phyloP scores from a whole-genome alignment of 2,888 invertebrate species.

The Synergus itoensis region DNA sequence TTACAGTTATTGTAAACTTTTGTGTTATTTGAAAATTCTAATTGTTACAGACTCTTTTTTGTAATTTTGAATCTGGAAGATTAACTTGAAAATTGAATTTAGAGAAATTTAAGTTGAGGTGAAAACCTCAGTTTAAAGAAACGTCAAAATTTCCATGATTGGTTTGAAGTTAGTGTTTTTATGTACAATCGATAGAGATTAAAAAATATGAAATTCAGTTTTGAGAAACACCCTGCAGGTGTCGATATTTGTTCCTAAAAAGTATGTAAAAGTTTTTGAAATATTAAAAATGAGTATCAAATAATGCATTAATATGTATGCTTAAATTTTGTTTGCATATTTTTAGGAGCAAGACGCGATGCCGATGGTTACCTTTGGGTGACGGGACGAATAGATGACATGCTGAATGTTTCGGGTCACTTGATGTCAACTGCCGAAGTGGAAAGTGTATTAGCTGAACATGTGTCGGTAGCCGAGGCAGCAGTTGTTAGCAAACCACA shows the following conservation, averaged over 20 bases:
- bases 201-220: neutral
- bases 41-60: neutral
- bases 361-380: slow-evolving; percentile 97
- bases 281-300: neutral
- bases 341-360: slow-evolving; percentile 91
- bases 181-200: neutral
- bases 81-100: neutral
- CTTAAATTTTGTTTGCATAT: slow-evolving; percentile 31
- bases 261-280: neutral
- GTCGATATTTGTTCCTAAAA: no score
- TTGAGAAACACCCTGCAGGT: no score
- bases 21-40: neutral
- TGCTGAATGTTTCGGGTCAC: slow-evolving; percentile 99
- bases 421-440: slow-evolving; percentile 98
- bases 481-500: slow-evolving; percentile 98
- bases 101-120: neutral
- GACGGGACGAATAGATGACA: slow-evolving; percentile 98
- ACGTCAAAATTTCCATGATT: neutral
- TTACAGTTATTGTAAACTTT: neutral
- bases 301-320: neutral
- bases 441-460: slow-evolving; percentile 89
- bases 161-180: neutral
- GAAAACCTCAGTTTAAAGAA: neutral
- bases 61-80: neutral
- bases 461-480: slow-evolving; percentile 91